Evolutionary conservation across 2,113 vertebrate species (phyloP).

Genomic region (Micronycteris hirsuta): DNA sequence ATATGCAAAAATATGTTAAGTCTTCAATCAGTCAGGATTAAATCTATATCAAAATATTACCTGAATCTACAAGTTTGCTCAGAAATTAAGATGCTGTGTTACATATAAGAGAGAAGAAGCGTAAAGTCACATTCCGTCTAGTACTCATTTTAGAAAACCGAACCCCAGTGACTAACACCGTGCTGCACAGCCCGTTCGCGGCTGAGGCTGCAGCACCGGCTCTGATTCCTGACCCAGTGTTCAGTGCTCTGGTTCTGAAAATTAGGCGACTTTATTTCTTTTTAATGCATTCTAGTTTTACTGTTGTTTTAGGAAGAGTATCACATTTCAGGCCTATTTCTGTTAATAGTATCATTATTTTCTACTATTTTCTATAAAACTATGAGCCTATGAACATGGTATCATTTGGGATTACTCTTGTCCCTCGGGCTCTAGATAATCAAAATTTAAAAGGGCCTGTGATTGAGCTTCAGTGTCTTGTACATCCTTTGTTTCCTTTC

Average conservation of each 20-base stretch:
- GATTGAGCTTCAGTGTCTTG: not conserved
- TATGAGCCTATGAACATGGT: not conserved
- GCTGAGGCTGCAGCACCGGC: not conserved
- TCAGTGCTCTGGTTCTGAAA: not conserved
- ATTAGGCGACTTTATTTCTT: constrained; percentile 32
- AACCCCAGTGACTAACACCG: not conserved
- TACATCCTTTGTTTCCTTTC: constrained; percentile 1
- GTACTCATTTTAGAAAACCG: not conserved
- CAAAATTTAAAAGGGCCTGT: not conserved
- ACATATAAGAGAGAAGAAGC: not conserved
- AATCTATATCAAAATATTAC: not conserved
- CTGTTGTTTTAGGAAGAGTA: constrained; percentile 41
- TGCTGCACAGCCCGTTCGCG: not conserved
- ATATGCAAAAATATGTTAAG: not conserved
- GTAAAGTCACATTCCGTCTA: not conserved
- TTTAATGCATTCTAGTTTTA: not conserved
- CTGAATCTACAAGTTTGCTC: not conserved
- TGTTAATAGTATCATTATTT: not conserved
- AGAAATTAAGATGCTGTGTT: not conserved
- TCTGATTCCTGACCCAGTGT: not conserved
- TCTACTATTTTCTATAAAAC: not conserved
- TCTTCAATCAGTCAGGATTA: not conserved
- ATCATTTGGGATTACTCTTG: not conserved
- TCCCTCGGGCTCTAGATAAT: constrained; percentile 1
- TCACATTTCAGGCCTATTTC: constrained; percentile 9